Evolutionary conservation across 2,888 invertebrate genomes (phyloP).

Genomic region (Petrolisthes cinctipes): DNA sequence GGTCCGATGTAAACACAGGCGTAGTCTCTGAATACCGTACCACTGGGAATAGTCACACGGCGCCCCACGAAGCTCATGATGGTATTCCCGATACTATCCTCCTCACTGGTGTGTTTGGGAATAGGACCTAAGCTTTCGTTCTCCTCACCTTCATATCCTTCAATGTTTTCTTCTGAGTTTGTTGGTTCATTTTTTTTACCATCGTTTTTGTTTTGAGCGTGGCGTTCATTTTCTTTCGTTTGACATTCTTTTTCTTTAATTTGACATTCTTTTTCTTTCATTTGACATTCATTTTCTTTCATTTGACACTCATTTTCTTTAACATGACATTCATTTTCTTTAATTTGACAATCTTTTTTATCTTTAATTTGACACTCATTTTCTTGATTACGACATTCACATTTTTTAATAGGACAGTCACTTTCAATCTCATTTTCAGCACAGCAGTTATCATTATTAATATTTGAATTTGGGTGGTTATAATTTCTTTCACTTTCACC

Average conservation of each 20-base stretch:
- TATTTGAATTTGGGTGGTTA: no score
- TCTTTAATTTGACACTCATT: not conserved
- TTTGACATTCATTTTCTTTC: not conserved
- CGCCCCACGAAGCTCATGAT: constrained; percentile 25
- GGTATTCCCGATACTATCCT: not conserved
- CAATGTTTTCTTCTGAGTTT: not conserved
- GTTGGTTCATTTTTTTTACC: not conserved
- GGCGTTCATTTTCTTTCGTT: no score
- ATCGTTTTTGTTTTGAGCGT: no score
- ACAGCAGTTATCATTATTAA: no score
- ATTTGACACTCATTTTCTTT: not conserved
- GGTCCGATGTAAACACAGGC: constrained; percentile 56
- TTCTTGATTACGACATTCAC: no score
- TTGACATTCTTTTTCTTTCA: not conserved
- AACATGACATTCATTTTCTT: not conserved
- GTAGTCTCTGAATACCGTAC: constrained; percentile 37
- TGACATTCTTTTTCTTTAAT: not conserved
- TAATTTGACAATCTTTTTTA: not conserved
- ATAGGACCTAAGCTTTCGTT: not conserved
- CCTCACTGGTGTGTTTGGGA: not conserved
- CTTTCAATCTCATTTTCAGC: no score
- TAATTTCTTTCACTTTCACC: no score
- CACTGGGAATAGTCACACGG: constrained; percentile 25
- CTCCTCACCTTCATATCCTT: not conserved
- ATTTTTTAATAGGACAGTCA: no score